phyloP scores from a whole-genome alignment of 2,113 vertebrate species.

The Tringa solitaria region DNA sequence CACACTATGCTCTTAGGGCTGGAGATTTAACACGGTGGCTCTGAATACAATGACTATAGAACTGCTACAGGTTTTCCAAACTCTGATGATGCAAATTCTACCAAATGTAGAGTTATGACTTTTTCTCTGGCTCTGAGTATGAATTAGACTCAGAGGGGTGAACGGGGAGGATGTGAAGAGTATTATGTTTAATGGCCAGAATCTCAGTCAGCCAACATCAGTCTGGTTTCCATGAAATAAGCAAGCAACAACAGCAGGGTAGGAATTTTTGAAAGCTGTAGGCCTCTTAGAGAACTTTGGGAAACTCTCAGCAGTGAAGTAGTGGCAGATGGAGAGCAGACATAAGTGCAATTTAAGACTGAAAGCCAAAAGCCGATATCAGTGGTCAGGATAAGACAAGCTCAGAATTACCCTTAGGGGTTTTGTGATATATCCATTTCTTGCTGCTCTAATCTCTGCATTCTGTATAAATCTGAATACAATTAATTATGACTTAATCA shows the following conservation, averaged over 20 bases:
- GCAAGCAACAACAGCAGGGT: background rate
- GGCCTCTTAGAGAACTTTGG: background rate
- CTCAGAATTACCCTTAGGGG: constrained; percentile 11
- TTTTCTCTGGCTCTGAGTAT: background rate
- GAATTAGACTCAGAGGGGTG: background rate
- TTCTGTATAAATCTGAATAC: background rate
- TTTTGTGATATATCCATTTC: background rate
- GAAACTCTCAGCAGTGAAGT: background rate
- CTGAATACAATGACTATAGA: background rate
- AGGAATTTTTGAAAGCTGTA: background rate
- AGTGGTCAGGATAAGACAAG: constrained; percentile 17
- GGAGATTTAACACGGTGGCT: background rate
- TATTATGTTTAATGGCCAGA: background rate
- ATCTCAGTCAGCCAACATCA: background rate
- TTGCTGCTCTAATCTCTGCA: background rate
- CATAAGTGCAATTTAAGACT: background rate
- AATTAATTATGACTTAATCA: background rate
- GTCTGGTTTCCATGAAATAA: background rate
- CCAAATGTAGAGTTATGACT: background rate
- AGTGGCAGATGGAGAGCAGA: background rate
- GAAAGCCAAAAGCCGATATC: background rate
- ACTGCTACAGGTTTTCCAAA: background rate
- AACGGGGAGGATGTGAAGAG: background rate
- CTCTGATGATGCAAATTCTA: background rate
- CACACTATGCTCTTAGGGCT: background rate